A percentile compares a stretch with the other conserved stretches of the same genome.
Conservation (phyloP, 2,888 invertebrate genomes). For the Tipula vernalis region DNA sequence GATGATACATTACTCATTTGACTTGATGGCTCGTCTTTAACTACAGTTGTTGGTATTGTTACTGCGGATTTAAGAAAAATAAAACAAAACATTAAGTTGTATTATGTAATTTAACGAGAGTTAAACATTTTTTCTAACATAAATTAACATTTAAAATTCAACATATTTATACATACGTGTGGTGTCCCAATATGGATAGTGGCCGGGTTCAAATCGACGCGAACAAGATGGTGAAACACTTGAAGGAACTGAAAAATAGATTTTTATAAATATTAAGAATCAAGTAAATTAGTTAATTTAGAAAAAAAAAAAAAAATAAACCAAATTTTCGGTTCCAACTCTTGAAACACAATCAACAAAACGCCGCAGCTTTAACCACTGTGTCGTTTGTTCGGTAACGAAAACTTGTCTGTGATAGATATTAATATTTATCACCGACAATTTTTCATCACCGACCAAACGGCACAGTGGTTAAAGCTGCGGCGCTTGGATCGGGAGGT, state of each 20-base stretch:
- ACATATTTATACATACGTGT: constrained; percentile 15
- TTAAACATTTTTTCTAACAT: neutral
- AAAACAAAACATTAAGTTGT: neutral
- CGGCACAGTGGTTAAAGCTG: too few species aligned
- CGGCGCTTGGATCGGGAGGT: too few species aligned
- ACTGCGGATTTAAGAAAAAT: constrained; percentile 12
- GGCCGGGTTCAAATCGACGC: constrained; percentile 17
- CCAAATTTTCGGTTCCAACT: too few species aligned
- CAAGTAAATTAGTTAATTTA: too few species aligned
- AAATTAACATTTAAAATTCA: neutral
- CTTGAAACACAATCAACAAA: too few species aligned
- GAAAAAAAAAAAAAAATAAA: too few species aligned
- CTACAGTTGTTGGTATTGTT: constrained; percentile 13
- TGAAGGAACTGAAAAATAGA: constrained; percentile 14
- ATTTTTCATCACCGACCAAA: too few species aligned
- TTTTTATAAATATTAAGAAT: neutral
- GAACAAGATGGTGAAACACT: constrained; percentile 17
- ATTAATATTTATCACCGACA: too few species aligned
- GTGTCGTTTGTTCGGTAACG: too few species aligned
- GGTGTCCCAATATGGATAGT: constrained; percentile 19
- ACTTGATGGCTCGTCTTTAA: constrained; percentile 16
- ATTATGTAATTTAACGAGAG: neutral
- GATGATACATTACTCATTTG: constrained; percentile 16
- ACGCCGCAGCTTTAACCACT: too few species aligned
- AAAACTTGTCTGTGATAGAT: too few species aligned